Conservation (phyloP, 2,113 vertebrate genomes). For the Semicossyphus pulcher region DNA sequence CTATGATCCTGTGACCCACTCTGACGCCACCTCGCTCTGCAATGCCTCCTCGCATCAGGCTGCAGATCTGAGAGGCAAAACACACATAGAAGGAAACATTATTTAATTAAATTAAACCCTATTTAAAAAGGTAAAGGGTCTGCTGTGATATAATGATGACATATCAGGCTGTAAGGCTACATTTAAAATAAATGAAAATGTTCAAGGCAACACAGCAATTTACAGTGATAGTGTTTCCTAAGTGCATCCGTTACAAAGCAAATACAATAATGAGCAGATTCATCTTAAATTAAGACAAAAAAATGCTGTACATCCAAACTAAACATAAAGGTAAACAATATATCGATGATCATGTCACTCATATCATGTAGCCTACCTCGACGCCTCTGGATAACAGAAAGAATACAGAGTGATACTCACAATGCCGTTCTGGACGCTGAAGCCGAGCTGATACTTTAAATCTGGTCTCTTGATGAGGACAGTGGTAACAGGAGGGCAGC, state of each 20-base stretch:
- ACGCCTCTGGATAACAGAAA: background rate
- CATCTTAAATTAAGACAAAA: background rate
- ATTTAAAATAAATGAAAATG: conserved; percentile 18
- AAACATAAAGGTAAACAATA: background rate
- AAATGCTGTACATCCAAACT: background rate
- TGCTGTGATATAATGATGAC: background rate
- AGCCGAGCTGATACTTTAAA: conserved; percentile 98
- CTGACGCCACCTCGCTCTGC: conserved; percentile 95
- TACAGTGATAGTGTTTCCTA: conserved; percentile 12
- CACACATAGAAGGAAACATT: background rate
- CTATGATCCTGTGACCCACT: conserved; percentile 97
- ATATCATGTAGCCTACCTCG: too few relatives aligned
- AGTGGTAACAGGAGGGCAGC: conserved; percentile 97
- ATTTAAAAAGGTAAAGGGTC: background rate
- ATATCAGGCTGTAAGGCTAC: background rate
- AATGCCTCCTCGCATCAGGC: conserved; percentile 98
- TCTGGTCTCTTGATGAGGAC: conserved; percentile 99
- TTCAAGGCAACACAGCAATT: conserved; percentile 9
- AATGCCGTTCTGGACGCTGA: conserved; percentile 99
- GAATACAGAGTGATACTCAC: conserved; percentile 83
- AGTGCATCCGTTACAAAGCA: background rate
- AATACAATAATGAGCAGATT: conserved; percentile 18
- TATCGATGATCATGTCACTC: too few relatives aligned
- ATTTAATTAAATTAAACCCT: background rate
- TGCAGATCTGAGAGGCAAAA: conserved; percentile 89